Percentiles rank a stretch among this genome's conserved stretches.
Conservation (phyloP, 1,140 invertebrate species). For the Trypoxylus dichotomus region DNA sequence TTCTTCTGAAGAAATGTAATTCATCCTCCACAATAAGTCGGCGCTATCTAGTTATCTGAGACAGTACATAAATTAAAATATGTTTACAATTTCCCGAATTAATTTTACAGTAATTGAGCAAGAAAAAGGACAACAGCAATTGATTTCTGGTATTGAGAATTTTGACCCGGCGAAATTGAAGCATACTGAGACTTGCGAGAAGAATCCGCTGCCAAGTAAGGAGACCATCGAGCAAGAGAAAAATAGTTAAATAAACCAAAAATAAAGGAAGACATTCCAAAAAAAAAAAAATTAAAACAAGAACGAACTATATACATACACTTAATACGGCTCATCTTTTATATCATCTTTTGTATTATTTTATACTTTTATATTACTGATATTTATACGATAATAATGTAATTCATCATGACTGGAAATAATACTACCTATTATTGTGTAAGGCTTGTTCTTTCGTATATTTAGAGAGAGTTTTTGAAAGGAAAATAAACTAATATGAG, state of each 20-base stretch:
- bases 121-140: conserved; percentile 83
- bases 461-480: conserved; percentile 15
- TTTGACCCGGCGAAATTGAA: conserved; percentile 84
- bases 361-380: conserved; percentile 34
- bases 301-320: conserved; percentile 6
- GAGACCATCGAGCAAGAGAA: conserved; percentile 75
- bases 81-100: no score
- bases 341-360: conserved; percentile 34
- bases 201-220: conserved; percentile 82
- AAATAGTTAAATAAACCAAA: conserved; percentile 46
- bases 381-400: conserved; percentile 26
- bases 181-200: conserved; percentile 86
- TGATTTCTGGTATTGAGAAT: conserved; percentile 85
- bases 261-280: conserved; percentile 4
- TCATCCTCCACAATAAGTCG: no score
- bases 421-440: conserved; percentile 19
- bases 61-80: no score
- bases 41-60: no score
- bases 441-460: conserved; percentile 14
- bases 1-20: no score
- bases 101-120: conserved; percentile 72
- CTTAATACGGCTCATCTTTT: conserved; percentile 26
- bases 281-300: neutral
- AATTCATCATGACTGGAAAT: conserved; percentile 15
- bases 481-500: conserved; percentile 25